These are phyloP conservation scores for Candoia aspera DNA, from an alignment of 2,113 vertebrate genomes.

Conservation along the genomic window DNA sequence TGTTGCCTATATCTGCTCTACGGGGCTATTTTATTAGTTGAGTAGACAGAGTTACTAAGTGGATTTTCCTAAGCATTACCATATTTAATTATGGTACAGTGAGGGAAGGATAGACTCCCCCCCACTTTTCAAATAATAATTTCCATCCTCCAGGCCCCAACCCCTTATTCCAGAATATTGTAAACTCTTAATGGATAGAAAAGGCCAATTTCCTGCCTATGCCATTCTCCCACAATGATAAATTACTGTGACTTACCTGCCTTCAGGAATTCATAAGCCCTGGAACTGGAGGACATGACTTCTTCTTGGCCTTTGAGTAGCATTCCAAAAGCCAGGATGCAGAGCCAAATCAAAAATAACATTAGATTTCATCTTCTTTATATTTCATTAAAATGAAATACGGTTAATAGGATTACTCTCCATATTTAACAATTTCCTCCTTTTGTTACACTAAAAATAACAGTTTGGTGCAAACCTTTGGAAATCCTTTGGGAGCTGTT, in stretches of 20 bases:
- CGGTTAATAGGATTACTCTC: neutral
- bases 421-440: neutral
- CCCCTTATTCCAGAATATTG: neutral
- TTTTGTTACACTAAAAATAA: neutral
- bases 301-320: neutral
- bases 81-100: neutral
- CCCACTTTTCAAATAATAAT: neutral
- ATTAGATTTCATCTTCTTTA: neutral
- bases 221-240: neutral
- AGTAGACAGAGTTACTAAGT: neutral
- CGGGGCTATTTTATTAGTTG: neutral
- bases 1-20: neutral
- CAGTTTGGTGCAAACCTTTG: neutral
- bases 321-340: neutral
- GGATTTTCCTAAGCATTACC: neutral
- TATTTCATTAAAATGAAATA: neutral
- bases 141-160: neutral
- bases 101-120: neutral
- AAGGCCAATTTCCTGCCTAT: neutral
- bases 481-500: neutral
- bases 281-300: neutral
- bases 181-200: neutral
- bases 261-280: neutral
- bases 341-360: neutral
- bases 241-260: neutral